Percentiles rank a stretch among this genome's conserved stretches.
Conservation (phyloP, 2,888 invertebrate genomes). For the Syrista parreyssii region DNA sequence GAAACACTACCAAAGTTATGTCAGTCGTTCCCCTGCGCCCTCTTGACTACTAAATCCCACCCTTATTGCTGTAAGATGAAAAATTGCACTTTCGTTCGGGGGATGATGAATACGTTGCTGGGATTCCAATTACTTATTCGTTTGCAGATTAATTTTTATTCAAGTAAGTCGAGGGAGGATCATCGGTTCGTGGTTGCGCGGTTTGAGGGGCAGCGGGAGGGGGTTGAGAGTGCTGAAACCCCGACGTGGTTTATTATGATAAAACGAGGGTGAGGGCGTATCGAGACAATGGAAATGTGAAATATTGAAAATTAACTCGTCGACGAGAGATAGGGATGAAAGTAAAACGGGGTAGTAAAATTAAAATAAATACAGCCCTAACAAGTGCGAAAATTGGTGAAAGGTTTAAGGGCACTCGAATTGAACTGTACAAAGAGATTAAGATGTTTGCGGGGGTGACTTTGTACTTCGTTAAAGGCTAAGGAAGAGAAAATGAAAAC, state of each 20-base stretch:
- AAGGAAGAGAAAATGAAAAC: too few relatives aligned
- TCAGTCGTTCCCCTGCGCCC: neutral
- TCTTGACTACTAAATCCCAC: neutral
- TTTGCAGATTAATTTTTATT: neutral
- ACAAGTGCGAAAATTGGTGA: slow-evolving; percentile 54
- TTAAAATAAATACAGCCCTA: slow-evolving; percentile 55
- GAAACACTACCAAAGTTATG: neutral
- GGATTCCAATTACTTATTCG: neutral
- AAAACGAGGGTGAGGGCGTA: neutral
- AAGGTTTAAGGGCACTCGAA: slow-evolving; percentile 45
- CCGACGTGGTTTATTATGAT: neutral
- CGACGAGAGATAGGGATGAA: neutral
- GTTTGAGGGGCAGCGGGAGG: slow-evolving; percentile 13
- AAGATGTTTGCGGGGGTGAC: slow-evolving; percentile 42
- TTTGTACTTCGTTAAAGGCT: slow-evolving; percentile 39
- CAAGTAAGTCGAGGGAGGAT: neutral
- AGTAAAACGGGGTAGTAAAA: slow-evolving; percentile 24
- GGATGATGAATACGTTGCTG: neutral
- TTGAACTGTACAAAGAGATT: slow-evolving; percentile 32
- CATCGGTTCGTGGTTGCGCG: neutral
- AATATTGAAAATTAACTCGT: neutral
- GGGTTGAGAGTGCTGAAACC: slow-evolving; percentile 7
- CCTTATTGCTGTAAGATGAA: neutral
- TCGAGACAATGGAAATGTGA: neutral
- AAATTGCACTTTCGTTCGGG: neutral